Base-by-base conservation (phyloP, 2,113 vertebrate genomes). In the Dicerorhinus sumatrensis region DNA sequence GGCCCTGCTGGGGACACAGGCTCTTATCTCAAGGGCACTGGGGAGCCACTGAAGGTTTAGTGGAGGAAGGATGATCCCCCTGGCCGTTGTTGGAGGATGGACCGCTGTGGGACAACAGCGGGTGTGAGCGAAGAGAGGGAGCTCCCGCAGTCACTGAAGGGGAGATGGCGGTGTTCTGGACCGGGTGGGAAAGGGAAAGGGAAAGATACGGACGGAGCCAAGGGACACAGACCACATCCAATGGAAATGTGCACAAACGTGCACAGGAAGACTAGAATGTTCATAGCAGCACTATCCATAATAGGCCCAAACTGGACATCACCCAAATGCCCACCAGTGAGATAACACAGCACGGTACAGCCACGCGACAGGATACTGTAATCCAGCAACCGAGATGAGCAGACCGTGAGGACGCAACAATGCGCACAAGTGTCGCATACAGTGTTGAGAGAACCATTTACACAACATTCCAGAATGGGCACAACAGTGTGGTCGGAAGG, bases 371-470 rank as follows among this genome's bases (percentile, higher is more conserved):
- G 56, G 16, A n/a, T 1, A 2, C 18, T 1, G 0, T 6, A 8
- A 8, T 3, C 2, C 7, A 9, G 36, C 65, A 0, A 0, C 3
- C 3, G 0, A 56, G n/a, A 9, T 1, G 0, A 4, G 6, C 17
- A 0, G 4, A 14, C 58, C 20, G 0, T 18, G 1, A 31, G 5
- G 21, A 18, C 18, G 0, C 23, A 6, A 27, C 8, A 7, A 12
- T 3, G 2, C 0, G 13, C 23, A 25, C 0, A 4, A 2, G 3
- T 1, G 5, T 5, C 46, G 11, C 8, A 5, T 70, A 5, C 2
- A 2, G 8, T 1, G 14, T 0, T 5, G 14, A 33, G 21, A 48
- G 33, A 11, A 18, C 60, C 1, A 0, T 23, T 23, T 6, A 14
- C 39, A 29, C 18, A 3, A 4, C 6, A 31, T 18, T 48, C 42